phyloP scores from a whole-genome alignment of 2,888 invertebrate species.

The Fragum fragum region DNA sequence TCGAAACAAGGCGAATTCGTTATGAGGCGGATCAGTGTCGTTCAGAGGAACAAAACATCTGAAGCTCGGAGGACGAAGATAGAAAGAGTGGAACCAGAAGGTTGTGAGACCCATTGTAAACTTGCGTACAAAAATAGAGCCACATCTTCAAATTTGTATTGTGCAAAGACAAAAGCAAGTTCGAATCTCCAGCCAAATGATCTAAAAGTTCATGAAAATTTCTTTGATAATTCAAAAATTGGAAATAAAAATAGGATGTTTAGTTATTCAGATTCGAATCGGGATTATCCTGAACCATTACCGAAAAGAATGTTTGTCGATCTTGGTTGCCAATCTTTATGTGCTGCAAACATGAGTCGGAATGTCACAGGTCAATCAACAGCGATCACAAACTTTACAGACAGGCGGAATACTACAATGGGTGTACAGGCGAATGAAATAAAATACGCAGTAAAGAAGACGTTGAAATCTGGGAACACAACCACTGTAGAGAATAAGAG shows the following conservation, averaged over 20 bases:
- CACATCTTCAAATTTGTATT: background rate
- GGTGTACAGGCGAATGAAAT: constrained; percentile 22
- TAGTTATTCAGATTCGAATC: too few species aligned
- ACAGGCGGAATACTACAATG: background rate
- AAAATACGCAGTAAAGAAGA: constrained; percentile 54
- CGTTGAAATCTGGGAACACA: constrained; percentile 30
- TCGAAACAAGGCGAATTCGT: constrained; percentile 47
- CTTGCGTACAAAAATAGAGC: background rate
- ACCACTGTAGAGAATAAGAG: background rate
- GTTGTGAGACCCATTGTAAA: background rate
- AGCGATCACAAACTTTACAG: constrained; percentile 45
- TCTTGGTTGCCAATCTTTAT: background rate
- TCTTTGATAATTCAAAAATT: background rate
- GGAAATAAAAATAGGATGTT: background rate
- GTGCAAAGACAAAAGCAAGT: background rate
- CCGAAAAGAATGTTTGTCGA: background rate
- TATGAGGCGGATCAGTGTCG: constrained; percentile 43
- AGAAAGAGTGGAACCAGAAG: constrained; percentile 6
- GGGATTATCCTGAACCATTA: too few species aligned
- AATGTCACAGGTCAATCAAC: constrained; percentile 16
- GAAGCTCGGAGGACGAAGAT: constrained; percentile 54
- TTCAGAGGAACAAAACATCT: constrained; percentile 47
- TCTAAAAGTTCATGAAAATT: too few species aligned
- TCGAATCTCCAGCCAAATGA: background rate
- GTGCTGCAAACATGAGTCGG: background rate